Base-by-base conservation (phyloP, 2,797 vertebrate genomes). In the Mus minutoides region DNA sequence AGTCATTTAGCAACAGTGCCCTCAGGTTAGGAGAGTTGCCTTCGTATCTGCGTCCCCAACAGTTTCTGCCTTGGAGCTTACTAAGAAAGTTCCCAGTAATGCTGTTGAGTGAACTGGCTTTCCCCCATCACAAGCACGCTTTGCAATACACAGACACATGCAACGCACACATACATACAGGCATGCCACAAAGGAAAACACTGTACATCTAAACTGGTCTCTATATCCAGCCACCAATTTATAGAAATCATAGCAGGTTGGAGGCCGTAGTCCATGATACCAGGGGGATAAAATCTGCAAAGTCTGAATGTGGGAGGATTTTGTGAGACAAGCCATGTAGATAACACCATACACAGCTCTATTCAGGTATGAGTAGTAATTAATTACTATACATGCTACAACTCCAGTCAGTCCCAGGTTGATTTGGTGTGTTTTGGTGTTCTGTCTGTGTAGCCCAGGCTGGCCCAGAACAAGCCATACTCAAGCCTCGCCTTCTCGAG, bases 41-140 rank as follows among this genome's bases (percentile, higher is more conserved):
- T 90, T 92, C 76, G 40, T 26, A 34, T 58, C 85, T 77, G 9
- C 79, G 78, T 85, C 67, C n/a, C 69, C 43, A 52, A 34, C 49
- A 52, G 16, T 17, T 29, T 43, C 14, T 87, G 46, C n/a, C 46
- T 77, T 49, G 8, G 79, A 49, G 52, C 62, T 92, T 79, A 69
- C 49, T 75, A 22, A 95, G 96, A 90, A 94, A 52, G 31, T 75
- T 64, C 49, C 95, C 40, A 17, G n/a, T 94, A 52, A 84, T 75
- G 64, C 58, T 82, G n/a, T 49, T 90, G 21, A 96, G 7, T 67
- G 37, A 93, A 95, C 90, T 78, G 49, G 64, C 49, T 88, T 95
- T 92, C 91, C 8, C 24, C n/a, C 77, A 54, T 93, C 40, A 82
- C 71, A 16, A 78, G 46, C 16, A 17, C n/a, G 69, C 49, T 54